A percentile compares a stretch with the other conserved stretches of the same genome.
phyloP scores from a whole-genome alignment of 2,797 vertebrate species.

The Melanotaenia maccullochi region DNA sequence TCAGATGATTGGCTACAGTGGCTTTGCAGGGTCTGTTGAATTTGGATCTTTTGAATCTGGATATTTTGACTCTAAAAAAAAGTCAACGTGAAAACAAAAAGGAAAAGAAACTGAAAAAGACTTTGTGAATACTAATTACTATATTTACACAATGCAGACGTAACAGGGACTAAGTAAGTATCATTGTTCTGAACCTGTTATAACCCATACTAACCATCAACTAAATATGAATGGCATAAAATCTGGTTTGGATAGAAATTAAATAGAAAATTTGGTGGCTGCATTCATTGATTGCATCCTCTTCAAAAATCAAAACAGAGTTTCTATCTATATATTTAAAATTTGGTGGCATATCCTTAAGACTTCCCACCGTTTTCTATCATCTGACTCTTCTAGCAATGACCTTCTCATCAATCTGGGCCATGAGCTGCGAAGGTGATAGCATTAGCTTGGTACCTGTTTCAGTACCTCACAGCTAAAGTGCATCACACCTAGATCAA shows the following conservation, averaged over 20 bases:
- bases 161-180: background rate
- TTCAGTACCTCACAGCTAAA: conserved; percentile 22
- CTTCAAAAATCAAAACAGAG: background rate
- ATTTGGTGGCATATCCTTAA: conserved; percentile 12
- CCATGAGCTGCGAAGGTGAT: conserved; percentile 28
- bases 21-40: background rate
- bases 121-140: background rate
- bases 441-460: conserved; percentile 28
- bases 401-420: conserved; percentile 29
- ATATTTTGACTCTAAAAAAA: conserved; percentile 14
- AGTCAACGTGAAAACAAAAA: conserved; percentile 3
- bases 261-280: background rate
- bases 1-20: conserved; percentile 42
- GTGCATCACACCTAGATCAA: conserved; percentile 46
- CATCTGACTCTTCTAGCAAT: conserved; percentile 43
- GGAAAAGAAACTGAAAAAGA: background rate
- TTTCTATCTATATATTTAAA: background rate
- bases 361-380: conserved; percentile 34
- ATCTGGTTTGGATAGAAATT: background rate
- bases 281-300: background rate
- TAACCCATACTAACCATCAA: background rate
- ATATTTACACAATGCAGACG: background rate
- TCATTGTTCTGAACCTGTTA: background rate
- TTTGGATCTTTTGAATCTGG: background rate
- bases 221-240: conserved; percentile 1